Evolutionary conservation across 2,888 invertebrate species (phyloP).

Genomic region (Agrotis segetum): DNA sequence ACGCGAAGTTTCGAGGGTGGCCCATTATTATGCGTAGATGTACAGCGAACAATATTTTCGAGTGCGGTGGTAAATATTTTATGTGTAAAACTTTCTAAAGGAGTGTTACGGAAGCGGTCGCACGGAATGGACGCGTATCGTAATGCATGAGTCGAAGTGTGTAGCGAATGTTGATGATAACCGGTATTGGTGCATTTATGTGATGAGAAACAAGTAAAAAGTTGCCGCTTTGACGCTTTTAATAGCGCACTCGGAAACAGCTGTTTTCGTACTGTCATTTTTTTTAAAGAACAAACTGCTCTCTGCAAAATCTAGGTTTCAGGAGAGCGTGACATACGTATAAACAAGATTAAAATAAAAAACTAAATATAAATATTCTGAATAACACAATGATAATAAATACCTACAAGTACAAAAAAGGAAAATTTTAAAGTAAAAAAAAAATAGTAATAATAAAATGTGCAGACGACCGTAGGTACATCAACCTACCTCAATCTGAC

Average conservation of each 20-base stretch:
- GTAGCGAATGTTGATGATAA: slow-evolving; percentile 33
- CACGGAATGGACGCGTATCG: slow-evolving; percentile 62
- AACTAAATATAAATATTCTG: too few relatives aligned
- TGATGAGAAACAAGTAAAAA: slow-evolving; percentile 21
- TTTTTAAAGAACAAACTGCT: too few relatives aligned
- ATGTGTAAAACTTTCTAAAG: slow-evolving; percentile 71
- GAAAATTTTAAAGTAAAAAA: too few relatives aligned
- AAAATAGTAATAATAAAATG: too few relatives aligned
- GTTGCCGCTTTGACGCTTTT: not conserved
- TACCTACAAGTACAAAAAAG: too few relatives aligned
- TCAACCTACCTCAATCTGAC: too few relatives aligned
- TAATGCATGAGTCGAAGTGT: slow-evolving; percentile 53
- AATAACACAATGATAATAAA: too few relatives aligned
- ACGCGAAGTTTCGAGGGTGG: slow-evolving; percentile 41
- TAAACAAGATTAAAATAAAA: too few relatives aligned
- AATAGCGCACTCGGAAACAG: not conserved
- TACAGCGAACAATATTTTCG: slow-evolving; percentile 65
- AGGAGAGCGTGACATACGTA: too few relatives aligned
- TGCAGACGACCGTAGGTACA: too few relatives aligned
- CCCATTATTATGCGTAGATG: slow-evolving; percentile 59
- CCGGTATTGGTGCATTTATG: slow-evolving; percentile 43
- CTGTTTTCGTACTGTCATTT: not conserved
- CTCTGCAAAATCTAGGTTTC: too few relatives aligned
- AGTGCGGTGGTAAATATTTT: slow-evolving; percentile 54
- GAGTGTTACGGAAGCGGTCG: slow-evolving; percentile 70